Evolutionary conservation across 2,888 invertebrate genomes (phyloP), one percentile per base, ranked within the genome.

Genomic region (Myathropa florea): DNA sequence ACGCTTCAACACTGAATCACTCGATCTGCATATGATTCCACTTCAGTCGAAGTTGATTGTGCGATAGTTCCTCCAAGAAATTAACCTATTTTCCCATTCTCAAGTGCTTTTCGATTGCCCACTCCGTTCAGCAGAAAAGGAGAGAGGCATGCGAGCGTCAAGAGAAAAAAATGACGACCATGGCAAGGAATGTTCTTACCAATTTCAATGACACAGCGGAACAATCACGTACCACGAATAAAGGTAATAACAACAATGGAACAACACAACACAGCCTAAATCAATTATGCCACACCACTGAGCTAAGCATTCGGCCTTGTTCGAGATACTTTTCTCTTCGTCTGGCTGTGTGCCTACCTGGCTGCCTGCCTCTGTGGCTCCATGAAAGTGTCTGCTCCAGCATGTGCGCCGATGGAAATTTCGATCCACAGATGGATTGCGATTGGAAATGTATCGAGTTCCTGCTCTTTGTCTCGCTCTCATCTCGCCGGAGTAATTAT

Each of bases 241-340:
- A 80, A 67, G 60, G 79, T 59, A 46, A 46, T 46, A 46, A 46
- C 18, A 46, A 64, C 64, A 64, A 72, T 71, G 72, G 79, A 79
- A 60, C 59, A 60, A 63, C 61, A 72, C 18, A 46, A 65, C 65
- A 46, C 23, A 53, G 61, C 67, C 80, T 36, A 80, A 80, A 80
- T 72, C 67, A 72, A 80, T 73, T 71, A 30, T 24, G 67, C 21
- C 23, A 64, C 71, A 18, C 55, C 18, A 36, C 18, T 46, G 46
- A 4, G 46, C 18, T 46, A 79, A 79, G 64, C 64, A 79, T 75
- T 76, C 70, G 80, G 71, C 84, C 84, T 84, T 84, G 84, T 84
- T 84, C 76, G 63, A 80, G 71, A 76, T 18, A 18, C 18, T 18
- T 46, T 18, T 7, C 18, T 46, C 18, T 18, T 6, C 46, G 46